Percentiles rank a stretch among this genome's conserved stretches.
phyloP scores from a whole-genome alignment of 2,888 invertebrate species.

The Amblyteles armatorius region DNA sequence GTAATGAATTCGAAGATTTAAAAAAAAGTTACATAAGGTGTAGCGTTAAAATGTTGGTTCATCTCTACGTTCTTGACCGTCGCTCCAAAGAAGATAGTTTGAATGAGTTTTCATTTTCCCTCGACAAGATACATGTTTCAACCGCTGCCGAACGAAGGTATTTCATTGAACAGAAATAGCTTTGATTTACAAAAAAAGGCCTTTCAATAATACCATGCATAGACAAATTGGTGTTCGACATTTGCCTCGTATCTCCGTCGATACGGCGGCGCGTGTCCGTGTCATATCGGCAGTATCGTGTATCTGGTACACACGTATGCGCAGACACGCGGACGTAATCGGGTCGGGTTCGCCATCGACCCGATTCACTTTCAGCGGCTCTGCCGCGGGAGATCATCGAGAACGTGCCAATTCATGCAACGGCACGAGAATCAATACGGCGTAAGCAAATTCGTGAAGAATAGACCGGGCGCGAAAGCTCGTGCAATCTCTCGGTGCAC shows the following conservation, averaged over 20 bases:
- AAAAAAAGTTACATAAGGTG: too few species aligned
- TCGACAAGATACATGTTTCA: too few species aligned
- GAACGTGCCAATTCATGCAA: constrained; percentile 52
- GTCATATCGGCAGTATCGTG: constrained; percentile 6
- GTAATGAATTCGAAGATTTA: too few species aligned
- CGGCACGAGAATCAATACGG: constrained; percentile 52
- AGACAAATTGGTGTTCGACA: constrained; percentile 8
- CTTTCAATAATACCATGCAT: not conserved
- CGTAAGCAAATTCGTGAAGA: constrained; percentile 46
- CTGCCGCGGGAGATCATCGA: constrained; percentile 35
- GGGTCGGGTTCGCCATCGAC: constrained; percentile 34
- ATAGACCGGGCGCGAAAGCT: constrained; percentile 18
- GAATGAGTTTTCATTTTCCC: too few species aligned
- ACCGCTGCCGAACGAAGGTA: not conserved
- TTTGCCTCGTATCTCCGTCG: not conserved
- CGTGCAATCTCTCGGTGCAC: constrained; percentile 13
- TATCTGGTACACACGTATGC: not conserved
- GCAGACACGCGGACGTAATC: constrained; percentile 17
- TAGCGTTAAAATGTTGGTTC: too few species aligned
- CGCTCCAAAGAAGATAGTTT: too few species aligned
- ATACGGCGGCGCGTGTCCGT: not conserved
- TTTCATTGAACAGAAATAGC: not conserved
- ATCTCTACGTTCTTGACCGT: too few species aligned
- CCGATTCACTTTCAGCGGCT: constrained; percentile 45
- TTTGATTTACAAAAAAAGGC: not conserved